Evolutionary conservation across 2,888 invertebrate species (phyloP).

Genomic region (Tenthredo amoena): DNA sequence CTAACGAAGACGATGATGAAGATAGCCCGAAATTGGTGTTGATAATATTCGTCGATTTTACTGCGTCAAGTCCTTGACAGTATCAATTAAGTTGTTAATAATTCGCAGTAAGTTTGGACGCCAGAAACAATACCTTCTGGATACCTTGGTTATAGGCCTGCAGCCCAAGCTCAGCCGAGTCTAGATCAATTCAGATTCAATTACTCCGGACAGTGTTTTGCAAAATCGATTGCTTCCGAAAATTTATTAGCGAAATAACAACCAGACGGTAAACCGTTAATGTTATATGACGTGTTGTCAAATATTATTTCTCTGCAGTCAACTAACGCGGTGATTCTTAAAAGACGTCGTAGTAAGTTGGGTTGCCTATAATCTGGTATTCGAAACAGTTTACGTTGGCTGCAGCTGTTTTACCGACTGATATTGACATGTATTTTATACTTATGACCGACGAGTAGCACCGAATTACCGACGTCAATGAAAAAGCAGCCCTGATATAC

Average conservation of each 20-base stretch:
- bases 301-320: not conserved
- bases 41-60: conserved; percentile 32
- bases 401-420: not conserved
- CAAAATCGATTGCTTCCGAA: conserved; percentile 25
- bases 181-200: conserved; percentile 31
- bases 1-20: not conserved
- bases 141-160: not conserved
- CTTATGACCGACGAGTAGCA: not conserved
- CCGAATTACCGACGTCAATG: not conserved
- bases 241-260: not conserved
- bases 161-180: conserved; percentile 34
- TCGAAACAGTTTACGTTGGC: not conserved
- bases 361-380: not conserved
- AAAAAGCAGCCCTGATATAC: not conserved
- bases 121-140: conserved; percentile 34
- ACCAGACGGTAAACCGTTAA: not conserved
- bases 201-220: conserved; percentile 42
- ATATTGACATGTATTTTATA: not conserved
- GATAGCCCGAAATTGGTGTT: conserved; percentile 16
- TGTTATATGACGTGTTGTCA: conserved; percentile 9
- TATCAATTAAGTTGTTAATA: conserved; percentile 40
- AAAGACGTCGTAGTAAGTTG: not conserved
- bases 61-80: conserved; percentile 18
- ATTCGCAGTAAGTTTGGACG: conserved; percentile 30
- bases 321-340: not conserved